Percentiles rank a stretch among this genome's conserved stretches.
Conservation (phyloP, 2,113 vertebrate genomes). For the Oophaga pumilio region DNA sequence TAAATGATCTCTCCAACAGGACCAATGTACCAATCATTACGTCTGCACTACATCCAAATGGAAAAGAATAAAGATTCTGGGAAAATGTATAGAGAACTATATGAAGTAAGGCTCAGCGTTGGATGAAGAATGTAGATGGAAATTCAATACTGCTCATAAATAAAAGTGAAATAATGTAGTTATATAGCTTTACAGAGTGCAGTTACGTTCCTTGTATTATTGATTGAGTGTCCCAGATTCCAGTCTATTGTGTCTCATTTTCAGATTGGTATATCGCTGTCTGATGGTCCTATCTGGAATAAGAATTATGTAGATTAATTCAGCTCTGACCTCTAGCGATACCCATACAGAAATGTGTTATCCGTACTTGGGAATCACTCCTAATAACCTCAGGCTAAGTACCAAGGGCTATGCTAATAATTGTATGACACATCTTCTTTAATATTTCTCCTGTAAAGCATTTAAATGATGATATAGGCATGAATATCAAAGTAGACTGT, state of each 20-base stretch:
- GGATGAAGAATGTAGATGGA: conserved; percentile 6
- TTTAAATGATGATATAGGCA: neutral
- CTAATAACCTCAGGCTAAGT: conserved; percentile 30
- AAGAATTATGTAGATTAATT: conserved; percentile 38
- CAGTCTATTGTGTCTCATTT: conserved; percentile 27
- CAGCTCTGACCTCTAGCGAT: conserved; percentile 42
- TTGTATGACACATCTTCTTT: conserved; percentile 4
- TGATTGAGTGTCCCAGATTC: conserved; percentile 33
- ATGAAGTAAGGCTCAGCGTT: neutral
- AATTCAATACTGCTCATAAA: conserved; percentile 34
- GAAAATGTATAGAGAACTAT: conserved; percentile 14
- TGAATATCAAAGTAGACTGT: neutral
- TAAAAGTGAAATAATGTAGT: conserved; percentile 33
- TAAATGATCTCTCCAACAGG: conserved; percentile 18
- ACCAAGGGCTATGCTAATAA: conserved; percentile 22
- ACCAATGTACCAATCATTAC: conserved; percentile 12
- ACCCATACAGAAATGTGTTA: conserved; percentile 20
- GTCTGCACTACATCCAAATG: conserved; percentile 8
- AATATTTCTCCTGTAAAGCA: conserved; percentile 13
- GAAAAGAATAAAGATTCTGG: neutral
- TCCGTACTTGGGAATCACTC: conserved; percentile 36
- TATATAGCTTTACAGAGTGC: conserved; percentile 12
- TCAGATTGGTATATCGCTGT: conserved; percentile 3
- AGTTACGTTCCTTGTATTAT: conserved; percentile 27
- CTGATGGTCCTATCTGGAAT: conserved; percentile 33